Conservation (phyloP, 2,888 invertebrate species). For the Melieria picta region DNA sequence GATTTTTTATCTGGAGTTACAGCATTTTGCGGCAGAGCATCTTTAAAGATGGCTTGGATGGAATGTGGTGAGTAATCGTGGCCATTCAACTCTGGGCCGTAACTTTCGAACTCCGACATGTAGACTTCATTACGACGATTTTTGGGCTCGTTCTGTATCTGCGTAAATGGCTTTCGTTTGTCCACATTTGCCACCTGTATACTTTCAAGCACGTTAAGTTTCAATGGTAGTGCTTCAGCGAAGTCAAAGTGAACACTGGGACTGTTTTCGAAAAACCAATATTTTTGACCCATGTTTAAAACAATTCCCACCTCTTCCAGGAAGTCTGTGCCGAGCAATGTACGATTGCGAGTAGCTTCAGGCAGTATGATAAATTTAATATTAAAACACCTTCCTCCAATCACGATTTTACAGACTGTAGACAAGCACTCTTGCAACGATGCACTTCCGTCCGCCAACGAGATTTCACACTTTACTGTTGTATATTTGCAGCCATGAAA, state of each 20-base stretch:
- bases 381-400: constrained; percentile 23
- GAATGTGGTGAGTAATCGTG: constrained; percentile 33
- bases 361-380: constrained; percentile 39
- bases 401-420: constrained; percentile 29
- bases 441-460: constrained; percentile 25
- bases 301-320: constrained; percentile 36
- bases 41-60: constrained; percentile 32
- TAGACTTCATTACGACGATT: background rate
- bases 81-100: constrained; percentile 18
- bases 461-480: constrained; percentile 12
- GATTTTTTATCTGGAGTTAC: constrained; percentile 13
- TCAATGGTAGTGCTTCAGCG: constrained; percentile 1
- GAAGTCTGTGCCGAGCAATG: constrained; percentile 39
- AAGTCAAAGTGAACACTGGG: constrained; percentile 18
- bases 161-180: background rate
- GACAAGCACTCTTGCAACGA: constrained; percentile 27
- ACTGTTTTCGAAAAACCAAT: constrained; percentile 22
- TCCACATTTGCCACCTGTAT: background rate
- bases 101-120: constrained; percentile 29
- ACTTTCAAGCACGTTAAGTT: constrained; percentile 12
- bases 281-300: constrained; percentile 27
- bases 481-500: constrained; percentile 6
- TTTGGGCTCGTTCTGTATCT: background rate
- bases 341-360: constrained; percentile 35
- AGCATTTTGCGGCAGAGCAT: constrained; percentile 23